Percentiles rank a stretch among this genome's conserved stretches.
Conservation (phyloP, 2,113 vertebrate genomes). For the Natator depressus region DNA sequence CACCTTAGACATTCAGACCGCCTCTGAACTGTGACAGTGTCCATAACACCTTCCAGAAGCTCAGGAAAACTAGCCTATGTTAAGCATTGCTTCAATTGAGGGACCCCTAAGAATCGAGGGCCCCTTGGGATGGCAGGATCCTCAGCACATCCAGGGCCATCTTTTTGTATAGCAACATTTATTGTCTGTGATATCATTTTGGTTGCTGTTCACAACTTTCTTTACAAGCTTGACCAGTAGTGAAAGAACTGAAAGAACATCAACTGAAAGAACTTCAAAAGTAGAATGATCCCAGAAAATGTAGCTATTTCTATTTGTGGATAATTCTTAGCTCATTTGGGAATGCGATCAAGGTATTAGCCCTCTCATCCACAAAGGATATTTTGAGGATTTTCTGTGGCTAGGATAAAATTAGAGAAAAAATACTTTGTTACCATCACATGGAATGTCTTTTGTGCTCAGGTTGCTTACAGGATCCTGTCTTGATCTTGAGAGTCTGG, state of each 20-base stretch:
- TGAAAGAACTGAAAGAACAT: background rate
- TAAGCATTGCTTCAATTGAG: background rate
- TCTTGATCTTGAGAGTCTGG: background rate
- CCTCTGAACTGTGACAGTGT: fast-evolving
- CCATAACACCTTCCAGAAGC: background rate
- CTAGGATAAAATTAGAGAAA: background rate
- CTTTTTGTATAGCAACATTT: background rate
- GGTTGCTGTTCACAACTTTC: background rate
- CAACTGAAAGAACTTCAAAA: background rate
- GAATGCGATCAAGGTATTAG: fast-evolving
- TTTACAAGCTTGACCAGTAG: background rate
- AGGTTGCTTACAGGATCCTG: background rate
- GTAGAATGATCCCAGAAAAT: background rate
- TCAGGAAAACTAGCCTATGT: background rate
- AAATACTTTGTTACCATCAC: background rate
- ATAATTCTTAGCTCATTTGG: fast-evolving
- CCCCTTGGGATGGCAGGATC: background rate
- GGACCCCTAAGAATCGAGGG: background rate
- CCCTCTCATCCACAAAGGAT: background rate
- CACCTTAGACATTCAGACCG: fast-evolving
- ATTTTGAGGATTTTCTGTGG: background rate
- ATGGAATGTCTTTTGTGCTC: background rate
- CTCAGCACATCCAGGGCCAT: fast-evolving
- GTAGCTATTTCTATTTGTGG: background rate
- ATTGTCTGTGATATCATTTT: background rate